These are phyloP conservation scores for Gastrophryne carolinensis DNA, from an alignment of 2,797 vertebrate species.

Conservation along the genomic window DNA sequence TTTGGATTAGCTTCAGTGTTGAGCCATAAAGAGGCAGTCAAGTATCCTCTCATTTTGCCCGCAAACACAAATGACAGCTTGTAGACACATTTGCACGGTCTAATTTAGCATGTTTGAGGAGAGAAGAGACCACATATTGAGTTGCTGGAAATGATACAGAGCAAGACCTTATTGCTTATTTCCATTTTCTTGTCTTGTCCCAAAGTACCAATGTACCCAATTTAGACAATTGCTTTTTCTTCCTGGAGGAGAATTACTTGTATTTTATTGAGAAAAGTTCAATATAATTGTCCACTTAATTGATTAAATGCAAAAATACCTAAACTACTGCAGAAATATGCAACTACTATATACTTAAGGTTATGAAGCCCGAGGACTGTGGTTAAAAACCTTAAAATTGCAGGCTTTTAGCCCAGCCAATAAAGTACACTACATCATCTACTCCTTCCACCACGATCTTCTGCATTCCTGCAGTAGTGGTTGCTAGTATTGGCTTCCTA, in stretches of 20 bases:
- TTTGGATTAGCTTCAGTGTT: too few species aligned
- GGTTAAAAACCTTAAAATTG: slow-evolving; percentile 7
- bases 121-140: too few species aligned
- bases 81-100: too few species aligned
- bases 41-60: too few species aligned
- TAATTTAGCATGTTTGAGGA: too few species aligned
- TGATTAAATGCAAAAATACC: slow-evolving; percentile 37
- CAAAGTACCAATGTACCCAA: slow-evolving; percentile 41
- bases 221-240: slow-evolving; percentile 42
- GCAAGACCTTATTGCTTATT: slow-evolving; percentile 16
- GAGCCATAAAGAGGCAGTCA: too few species aligned
- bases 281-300: slow-evolving; percentile 32
- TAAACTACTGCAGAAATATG: slow-evolving; percentile 9
- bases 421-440: too few species aligned
- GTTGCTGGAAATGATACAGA: slow-evolving; percentile 8
- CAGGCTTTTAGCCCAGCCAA: background rate
- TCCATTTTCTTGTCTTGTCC: slow-evolving; percentile 25
- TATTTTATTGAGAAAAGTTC: slow-evolving; percentile 43
- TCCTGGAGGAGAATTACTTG: slow-evolving; percentile 12
- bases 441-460: background rate
- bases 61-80: too few species aligned
- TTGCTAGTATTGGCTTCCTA: too few species aligned
- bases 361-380: background rate
- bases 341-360: background rate
- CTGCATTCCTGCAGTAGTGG: too few species aligned